Evolutionary conservation across 1,140 invertebrate genomes (phyloP).

Genomic region (Scaptomyza pallida): DNA sequence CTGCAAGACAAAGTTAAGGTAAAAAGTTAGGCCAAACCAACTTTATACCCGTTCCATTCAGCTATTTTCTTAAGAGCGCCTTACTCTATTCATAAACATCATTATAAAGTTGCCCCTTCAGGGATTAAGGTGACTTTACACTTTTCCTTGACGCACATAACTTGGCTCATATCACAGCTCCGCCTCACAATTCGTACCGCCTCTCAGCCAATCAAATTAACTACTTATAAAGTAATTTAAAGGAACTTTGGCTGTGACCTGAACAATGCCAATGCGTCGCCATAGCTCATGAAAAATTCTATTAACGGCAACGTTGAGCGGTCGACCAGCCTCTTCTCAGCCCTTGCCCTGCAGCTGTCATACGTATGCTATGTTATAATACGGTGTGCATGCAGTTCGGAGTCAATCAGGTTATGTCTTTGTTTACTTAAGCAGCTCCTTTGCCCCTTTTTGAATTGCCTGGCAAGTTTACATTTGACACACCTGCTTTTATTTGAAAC

Average conservation of each 20-base stretch:
- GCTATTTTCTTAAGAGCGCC: constrained; percentile 21
- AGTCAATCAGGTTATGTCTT: constrained; percentile 66
- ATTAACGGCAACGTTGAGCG: constrained; percentile 60
- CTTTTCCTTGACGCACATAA: constrained; percentile 66
- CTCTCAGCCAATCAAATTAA: constrained; percentile 73
- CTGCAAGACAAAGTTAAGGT: constrained; percentile 16
- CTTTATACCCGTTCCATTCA: constrained; percentile 28
- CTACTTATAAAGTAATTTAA: constrained; percentile 80
- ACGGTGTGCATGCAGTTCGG: constrained; percentile 64
- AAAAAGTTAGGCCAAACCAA: constrained; percentile 29
- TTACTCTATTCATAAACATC: constrained; percentile 69
- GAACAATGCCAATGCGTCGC: constrained; percentile 62
- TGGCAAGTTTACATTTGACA: constrained; percentile 78
- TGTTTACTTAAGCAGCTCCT: constrained; percentile 61
- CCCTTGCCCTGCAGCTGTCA: constrained; percentile 44
- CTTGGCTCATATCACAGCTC: constrained; percentile 31
- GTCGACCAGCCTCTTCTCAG: constrained; percentile 1
- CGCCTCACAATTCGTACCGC: neutral
- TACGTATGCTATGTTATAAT: constrained; percentile 20
- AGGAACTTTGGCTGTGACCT: constrained; percentile 64
- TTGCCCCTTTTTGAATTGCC: constrained; percentile 15
- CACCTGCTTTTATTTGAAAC: constrained; percentile 80
- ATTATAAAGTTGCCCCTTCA: constrained; percentile 71
- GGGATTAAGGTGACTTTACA: constrained; percentile 64
- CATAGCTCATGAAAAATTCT: constrained; percentile 77